A percentile compares a stretch with the other conserved stretches of the same genome.
Evolutionary conservation across 1,140 invertebrate species (phyloP).

Genomic region (Drosophila jambulina): DNA sequence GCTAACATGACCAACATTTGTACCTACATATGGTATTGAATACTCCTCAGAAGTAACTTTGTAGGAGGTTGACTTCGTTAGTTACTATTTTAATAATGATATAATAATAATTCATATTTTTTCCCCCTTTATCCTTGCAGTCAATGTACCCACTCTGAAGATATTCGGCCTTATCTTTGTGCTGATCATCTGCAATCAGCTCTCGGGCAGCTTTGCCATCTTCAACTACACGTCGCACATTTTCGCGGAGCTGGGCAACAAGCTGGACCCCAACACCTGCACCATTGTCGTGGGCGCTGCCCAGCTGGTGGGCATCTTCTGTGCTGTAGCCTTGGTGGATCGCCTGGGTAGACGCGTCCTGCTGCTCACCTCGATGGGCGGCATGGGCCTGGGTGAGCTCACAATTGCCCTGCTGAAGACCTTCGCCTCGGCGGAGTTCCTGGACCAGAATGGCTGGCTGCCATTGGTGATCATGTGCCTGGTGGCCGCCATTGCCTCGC

Average conservation of each 20-base stretch:
- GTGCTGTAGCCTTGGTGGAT: slow-evolving; percentile 61
- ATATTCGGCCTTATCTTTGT: slow-evolving; percentile 68
- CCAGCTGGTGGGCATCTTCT: slow-evolving; percentile 65
- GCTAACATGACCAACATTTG: neutral
- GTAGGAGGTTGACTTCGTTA: too few species aligned
- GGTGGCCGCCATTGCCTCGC: slow-evolving; percentile 51
- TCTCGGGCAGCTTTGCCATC: slow-evolving; percentile 86
- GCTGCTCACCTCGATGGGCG: slow-evolving; percentile 59
- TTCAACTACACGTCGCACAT: slow-evolving; percentile 87
- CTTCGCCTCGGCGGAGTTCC: slow-evolving; percentile 37
- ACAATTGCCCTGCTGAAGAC: slow-evolving; percentile 50
- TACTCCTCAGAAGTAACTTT: neutral
- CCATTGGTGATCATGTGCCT: slow-evolving; percentile 60
- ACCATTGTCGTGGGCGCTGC: slow-evolving; percentile 90
- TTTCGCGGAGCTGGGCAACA: slow-evolving; percentile 88
- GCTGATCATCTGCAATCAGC: slow-evolving; percentile 60
- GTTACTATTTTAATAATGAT: neutral
- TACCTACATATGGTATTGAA: neutral
- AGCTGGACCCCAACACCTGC: slow-evolving; percentile 87
- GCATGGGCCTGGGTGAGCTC: slow-evolving; percentile 61
- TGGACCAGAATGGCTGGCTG: slow-evolving; percentile 59
- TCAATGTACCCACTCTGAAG: slow-evolving; percentile 57
- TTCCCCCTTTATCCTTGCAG: slow-evolving; percentile 18
- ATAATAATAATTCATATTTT: neutral
- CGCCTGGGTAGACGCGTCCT: slow-evolving; percentile 60